These are phyloP conservation scores for Pseudorasbora parva DNA, from an alignment of 2,113 vertebrate species.

Conservation along the genomic window DNA sequence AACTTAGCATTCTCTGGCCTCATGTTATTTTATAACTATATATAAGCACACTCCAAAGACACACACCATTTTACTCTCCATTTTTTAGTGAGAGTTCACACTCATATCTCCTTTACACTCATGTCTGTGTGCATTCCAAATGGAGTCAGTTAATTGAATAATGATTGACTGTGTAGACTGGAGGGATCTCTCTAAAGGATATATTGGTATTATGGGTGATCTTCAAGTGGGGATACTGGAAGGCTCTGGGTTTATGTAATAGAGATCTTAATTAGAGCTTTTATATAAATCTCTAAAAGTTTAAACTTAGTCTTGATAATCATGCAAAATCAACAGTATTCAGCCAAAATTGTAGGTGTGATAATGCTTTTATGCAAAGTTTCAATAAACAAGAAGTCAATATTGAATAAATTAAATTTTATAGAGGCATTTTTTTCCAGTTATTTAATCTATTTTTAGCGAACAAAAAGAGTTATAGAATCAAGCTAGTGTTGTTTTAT, in stretches of 20 bases:
- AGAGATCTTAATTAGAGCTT: neutral
- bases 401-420: too few relatives aligned
- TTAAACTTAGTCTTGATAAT: neutral
- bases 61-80: neutral
- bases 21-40: neutral
- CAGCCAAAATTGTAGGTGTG: too few relatives aligned
- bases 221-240: neutral
- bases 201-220: neutral
- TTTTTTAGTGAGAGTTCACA: conserved; percentile 7
- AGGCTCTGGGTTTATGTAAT: neutral
- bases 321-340: neutral
- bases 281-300: neutral
- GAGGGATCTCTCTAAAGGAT: neutral
- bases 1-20: conserved; percentile 7
- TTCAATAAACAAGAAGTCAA: too few relatives aligned
- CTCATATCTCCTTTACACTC: neutral
- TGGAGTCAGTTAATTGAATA: neutral
- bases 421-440: too few relatives aligned
- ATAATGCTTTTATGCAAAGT: too few relatives aligned
- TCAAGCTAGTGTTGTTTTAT: too few relatives aligned
- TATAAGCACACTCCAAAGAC: neutral
- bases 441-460: too few relatives aligned
- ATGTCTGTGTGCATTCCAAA: neutral
- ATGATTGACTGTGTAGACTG: neutral
- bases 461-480: too few relatives aligned